A percentile compares a stretch with the other conserved stretches of the same genome.
These are phyloP conservation scores for Rhingia campestris DNA, from an alignment of 2,888 invertebrate species.

Conservation along the genomic window DNA sequence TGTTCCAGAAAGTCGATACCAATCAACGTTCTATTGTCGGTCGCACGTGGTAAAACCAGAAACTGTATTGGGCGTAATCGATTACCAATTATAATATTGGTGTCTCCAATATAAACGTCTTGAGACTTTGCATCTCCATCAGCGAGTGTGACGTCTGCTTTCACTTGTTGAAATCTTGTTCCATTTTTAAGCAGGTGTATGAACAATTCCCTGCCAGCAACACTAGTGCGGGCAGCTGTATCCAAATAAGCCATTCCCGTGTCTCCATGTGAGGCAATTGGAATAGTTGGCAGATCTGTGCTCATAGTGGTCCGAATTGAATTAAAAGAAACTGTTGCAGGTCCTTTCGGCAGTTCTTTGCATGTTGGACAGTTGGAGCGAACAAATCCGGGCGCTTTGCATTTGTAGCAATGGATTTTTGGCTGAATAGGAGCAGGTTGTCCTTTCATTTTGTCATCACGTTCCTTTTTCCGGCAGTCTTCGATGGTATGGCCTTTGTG, in stretches of 20 bases:
- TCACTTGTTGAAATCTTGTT: not conserved
- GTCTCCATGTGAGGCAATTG: constrained; percentile 29
- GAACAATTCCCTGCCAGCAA: constrained; percentile 37
- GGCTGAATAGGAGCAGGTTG: too few species aligned
- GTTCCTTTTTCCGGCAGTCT: too few species aligned
- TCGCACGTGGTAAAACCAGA: constrained; percentile 13
- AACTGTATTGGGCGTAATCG: constrained; percentile 26
- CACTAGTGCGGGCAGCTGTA: constrained; percentile 42
- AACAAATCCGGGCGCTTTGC: too few species aligned
- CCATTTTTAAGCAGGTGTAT: constrained; percentile 12
- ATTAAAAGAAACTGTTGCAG: constrained; percentile 33
- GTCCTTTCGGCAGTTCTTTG: constrained; percentile 15
- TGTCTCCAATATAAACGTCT: constrained; percentile 4
- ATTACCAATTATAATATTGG: constrained; percentile 33
- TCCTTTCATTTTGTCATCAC: too few species aligned
- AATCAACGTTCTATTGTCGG: constrained; percentile 35
- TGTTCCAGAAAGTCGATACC: constrained; percentile 45
- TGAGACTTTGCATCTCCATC: constrained; percentile 6
- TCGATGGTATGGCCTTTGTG: too few species aligned
- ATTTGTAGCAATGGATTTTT: too few species aligned
- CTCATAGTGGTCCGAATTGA: constrained; percentile 13
- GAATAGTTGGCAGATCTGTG: constrained; percentile 28
- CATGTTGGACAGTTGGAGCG: not conserved
- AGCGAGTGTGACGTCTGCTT: constrained; percentile 14
- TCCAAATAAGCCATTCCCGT: constrained; percentile 44